These are phyloP conservation scores for Tyto alba DNA, from an alignment of 2,113 vertebrate genomes.

Conservation along the genomic window DNA sequence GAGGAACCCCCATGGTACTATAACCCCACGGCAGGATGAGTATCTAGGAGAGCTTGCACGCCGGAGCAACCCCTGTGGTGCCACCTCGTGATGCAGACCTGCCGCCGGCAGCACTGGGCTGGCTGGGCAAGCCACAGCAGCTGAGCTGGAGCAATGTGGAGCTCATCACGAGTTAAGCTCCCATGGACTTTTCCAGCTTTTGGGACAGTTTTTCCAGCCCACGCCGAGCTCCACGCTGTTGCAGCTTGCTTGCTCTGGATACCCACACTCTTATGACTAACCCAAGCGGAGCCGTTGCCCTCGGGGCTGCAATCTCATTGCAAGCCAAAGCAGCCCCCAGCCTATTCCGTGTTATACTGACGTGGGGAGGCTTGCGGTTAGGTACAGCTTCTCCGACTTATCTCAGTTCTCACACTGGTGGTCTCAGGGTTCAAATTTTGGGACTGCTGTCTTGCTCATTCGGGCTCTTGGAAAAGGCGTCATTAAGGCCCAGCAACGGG, in stretches of 20 bases:
- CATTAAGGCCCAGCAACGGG: not conserved
- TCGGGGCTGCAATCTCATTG: rapidly evolving
- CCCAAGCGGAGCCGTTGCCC: rapidly evolving
- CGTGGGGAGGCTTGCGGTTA: not conserved
- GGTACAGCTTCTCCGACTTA: not conserved
- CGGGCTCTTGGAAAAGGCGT: not conserved
- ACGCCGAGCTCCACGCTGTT: rapidly evolving
- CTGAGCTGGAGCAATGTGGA: rapidly evolving
- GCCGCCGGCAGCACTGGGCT: not conserved
- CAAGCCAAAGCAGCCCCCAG: not conserved
- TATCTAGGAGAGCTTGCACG: not conserved
- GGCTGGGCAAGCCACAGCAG: not conserved
- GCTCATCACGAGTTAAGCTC: not conserved
- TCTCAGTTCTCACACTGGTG: not conserved
- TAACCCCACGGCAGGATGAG: not conserved
- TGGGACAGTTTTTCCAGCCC: not conserved
- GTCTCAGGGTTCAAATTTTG: not conserved
- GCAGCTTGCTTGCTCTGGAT: not conserved
- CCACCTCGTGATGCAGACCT: not conserved
- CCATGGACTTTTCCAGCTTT: not conserved
- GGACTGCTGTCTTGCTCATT: not conserved
- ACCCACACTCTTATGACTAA: not conserved
- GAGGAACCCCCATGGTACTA: not conserved
- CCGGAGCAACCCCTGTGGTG: not conserved
- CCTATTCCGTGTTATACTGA: not conserved